Base-by-base conservation (phyloP, 2,797 vertebrate species). In the Agapornis canus region DNA sequence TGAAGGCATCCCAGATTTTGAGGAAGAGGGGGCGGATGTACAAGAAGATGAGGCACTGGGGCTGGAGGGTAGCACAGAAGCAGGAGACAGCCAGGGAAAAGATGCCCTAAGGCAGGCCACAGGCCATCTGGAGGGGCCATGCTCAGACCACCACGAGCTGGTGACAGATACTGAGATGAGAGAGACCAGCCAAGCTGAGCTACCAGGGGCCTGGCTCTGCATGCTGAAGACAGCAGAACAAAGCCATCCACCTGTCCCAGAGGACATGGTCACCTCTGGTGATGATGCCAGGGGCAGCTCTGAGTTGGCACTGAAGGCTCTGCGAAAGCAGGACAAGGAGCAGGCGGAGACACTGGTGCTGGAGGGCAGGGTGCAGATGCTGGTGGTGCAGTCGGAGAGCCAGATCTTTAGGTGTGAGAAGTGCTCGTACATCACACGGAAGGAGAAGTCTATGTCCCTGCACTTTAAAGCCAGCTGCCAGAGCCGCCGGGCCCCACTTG, bases 331-430 rank as follows among this genome's bases (percentile, higher is more conserved):
- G 37, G 99, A 99, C 97, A 99, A 98, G 95, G 99, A 99, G 64
- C 99, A 99, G 86, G 99, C 99, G 0, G 98, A 99, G 54, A 98
- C 98, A 0, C 97, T 99, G 94, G 98, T 99, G 35, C 94, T 99
- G 86, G 99, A 99, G 83, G 99, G 99, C 12, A 98, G 98, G 22
- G 99, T 99, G 56, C 98, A 99, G 95, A 99, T 99, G 99, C 97
- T 99, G 18, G 98, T 99, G 87, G 98, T 99, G 63, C 99, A 98
- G 77, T 98, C 98, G 0, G 96, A 98, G 51, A 97, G 97, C 26
- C 97, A 76, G 27, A 90, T 98, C 54, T 98, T 98, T 92, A 98
- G 79, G 63, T 99, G 99, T 1, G 98, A 98, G 15, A 98, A 97
- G 45, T 99, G 99, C 91, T 98, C 98, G 0, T 99, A 98, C 47